Conservation (phyloP, 2,113 vertebrate species). For the Alaudala cheleensis region DNA sequence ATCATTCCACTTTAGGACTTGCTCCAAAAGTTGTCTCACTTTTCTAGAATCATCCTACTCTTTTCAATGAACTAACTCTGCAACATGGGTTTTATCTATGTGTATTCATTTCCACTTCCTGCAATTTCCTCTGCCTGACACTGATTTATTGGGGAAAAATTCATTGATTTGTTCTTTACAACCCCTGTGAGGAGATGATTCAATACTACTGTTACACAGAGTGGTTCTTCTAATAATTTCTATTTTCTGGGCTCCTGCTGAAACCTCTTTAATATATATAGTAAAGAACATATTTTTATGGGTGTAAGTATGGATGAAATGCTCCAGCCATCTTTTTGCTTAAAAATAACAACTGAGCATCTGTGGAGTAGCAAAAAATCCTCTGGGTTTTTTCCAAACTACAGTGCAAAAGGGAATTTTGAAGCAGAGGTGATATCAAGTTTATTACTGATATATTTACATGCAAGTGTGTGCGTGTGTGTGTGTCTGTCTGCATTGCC, state of each 20-base stretch:
- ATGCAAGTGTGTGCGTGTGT: too few species aligned
- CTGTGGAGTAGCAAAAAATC: neutral
- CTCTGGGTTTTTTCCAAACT: neutral
- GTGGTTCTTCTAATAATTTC: neutral
- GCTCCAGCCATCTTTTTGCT: neutral
- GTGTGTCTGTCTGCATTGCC: too few species aligned
- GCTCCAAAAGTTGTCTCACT: neutral
- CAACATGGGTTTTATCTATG: neutral
- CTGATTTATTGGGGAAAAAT: neutral
- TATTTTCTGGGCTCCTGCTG: neutral
- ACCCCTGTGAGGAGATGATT: neutral
- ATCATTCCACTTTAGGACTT: neutral
- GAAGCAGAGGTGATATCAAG: neutral
- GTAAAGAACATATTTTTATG: neutral
- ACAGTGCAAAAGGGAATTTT: neutral
- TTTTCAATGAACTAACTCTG: neutral
- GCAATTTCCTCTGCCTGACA: neutral
- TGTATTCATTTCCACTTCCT: neutral
- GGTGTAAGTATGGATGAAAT: neutral
- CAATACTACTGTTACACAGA: neutral
- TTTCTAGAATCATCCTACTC: neutral
- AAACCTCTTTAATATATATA: neutral
- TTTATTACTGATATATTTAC: neutral
- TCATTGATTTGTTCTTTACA: neutral
- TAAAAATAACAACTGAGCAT: neutral